Conservation (phyloP, 2,797 vertebrate species). For the Synaphobranchus kaupii region DNA sequence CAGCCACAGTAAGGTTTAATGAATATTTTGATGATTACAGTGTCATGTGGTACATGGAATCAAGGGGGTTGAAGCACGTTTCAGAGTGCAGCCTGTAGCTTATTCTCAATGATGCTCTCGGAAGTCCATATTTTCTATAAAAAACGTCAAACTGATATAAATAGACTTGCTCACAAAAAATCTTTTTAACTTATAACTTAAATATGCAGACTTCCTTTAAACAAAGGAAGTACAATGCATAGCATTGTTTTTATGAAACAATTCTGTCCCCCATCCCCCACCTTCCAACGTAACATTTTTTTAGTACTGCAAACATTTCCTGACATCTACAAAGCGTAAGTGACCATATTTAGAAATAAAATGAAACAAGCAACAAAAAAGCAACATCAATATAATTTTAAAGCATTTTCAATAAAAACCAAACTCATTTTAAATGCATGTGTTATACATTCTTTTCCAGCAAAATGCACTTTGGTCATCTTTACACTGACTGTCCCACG, state of each 20-base stretch:
- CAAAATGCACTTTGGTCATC: constrained; percentile 93
- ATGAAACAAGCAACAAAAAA: constrained; percentile 37
- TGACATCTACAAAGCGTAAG: constrained; percentile 41
- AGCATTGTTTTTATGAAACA: constrained; percentile 46
- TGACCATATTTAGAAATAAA: constrained; percentile 51
- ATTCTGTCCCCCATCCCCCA: constrained; percentile 42
- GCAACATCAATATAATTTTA: constrained; percentile 48
- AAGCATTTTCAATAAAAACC: constrained; percentile 69
- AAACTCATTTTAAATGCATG: constrained; percentile 76
- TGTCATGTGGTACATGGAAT: constrained; percentile 28
- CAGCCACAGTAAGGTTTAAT: constrained; percentile 36
- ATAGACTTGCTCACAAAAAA: constrained; percentile 62
- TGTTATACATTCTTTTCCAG: constrained; percentile 79
- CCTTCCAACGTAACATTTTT: constrained; percentile 52
- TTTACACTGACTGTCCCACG: constrained; percentile 60
- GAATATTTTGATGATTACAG: constrained; percentile 37
- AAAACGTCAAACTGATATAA: constrained; percentile 41
- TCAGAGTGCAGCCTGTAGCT: constrained; percentile 20
- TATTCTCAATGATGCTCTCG: constrained; percentile 14
- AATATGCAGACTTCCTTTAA: constrained; percentile 56
- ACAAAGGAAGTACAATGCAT: constrained; percentile 59
- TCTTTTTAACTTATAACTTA: constrained; percentile 41
- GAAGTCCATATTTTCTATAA: constrained; percentile 39
- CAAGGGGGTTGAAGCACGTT: constrained; percentile 19
- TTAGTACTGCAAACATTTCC: constrained; percentile 52